phyloP scores from a whole-genome alignment of 2,113 vertebrate genomes.

The Trogon surrucura region DNA sequence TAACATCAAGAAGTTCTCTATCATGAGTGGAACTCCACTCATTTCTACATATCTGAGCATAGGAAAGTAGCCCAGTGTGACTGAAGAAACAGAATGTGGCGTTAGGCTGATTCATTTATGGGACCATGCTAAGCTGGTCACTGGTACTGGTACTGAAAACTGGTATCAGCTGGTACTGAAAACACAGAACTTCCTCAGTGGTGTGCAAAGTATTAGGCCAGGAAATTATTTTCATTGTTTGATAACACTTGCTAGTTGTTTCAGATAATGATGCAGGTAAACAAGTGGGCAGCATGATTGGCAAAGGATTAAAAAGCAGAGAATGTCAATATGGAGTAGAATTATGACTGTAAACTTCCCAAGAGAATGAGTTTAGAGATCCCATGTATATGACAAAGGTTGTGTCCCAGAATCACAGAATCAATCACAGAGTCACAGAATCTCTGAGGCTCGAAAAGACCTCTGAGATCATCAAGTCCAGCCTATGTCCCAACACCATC shows the following conservation, averaged over 20 bases:
- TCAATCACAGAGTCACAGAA: too few species aligned
- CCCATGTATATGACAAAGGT: not conserved
- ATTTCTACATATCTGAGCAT: not conserved
- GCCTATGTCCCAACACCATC: too few species aligned
- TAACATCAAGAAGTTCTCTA: not conserved
- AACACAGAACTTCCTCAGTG: not conserved
- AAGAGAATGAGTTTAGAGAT: not conserved
- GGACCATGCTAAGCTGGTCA: not conserved
- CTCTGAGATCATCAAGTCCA: too few species aligned
- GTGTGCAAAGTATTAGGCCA: not conserved
- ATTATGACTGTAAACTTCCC: too few species aligned
- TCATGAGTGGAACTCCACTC: not conserved
- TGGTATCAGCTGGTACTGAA: too few species aligned
- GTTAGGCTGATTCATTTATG: not conserved
- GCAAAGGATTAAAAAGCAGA: not conserved
- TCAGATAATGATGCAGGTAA: not conserved
- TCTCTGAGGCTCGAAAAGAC: too few species aligned
- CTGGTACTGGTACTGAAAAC: not conserved
- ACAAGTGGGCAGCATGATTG: fast-evolving
- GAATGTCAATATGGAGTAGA: fast-evolving
- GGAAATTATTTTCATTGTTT: not conserved
- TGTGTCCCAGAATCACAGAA: too few species aligned
- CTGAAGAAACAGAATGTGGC: not conserved
- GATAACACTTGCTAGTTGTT: not conserved
- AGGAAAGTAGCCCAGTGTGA: not conserved